Evolutionary conservation across 2,888 invertebrate genomes (phyloP), one percentile per base, ranked within the genome.

Genomic region (Formica aserva): DNA sequence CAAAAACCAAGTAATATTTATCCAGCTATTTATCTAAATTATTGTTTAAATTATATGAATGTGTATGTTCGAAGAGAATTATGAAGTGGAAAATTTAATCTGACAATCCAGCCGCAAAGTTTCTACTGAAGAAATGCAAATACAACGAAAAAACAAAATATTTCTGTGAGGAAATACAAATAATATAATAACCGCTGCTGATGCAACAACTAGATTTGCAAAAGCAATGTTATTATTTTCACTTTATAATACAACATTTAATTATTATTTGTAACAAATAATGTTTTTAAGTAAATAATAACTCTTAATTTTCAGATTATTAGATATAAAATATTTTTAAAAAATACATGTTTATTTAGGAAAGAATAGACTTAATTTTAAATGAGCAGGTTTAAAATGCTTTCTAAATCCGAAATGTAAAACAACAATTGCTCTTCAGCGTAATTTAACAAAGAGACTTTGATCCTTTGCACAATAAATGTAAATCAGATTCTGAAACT

Each of bases 81-180:
- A 80, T 32, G 48, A 48, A 35, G 75, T 63, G 75, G 72, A 80
- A 88, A 88, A 88, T 88, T 88, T 80, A 72, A 88, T 86, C 80
- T 38, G 86, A 84, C 86, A 83, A 85, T 83, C 63, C 35, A 55
- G 32, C 66, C 63, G 78, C 77, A 87, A 86, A 78, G 78, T 74
- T 86, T 86, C 63, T 32, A 38, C 1, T 38, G 48, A 26, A 55
- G 35, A 57, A 63, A 52, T 35, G 78, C 71, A 57, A 69, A 65
- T 35, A 22, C 4, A 13, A n/a, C 13, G 15, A 15, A 26, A 72
- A 15, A 22, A 57, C 22, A 15, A 55, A 35, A 35, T 22, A 35
- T 72, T 9, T 15, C 57, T 11, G n/a, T 22, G 35, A 63, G n/a
- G 5, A 22, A 45, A 11, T 26, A 26, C 26, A 26, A 1, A 1